Base-by-base conservation (phyloP, 2,797 vertebrate genomes). In the Liasis olivaceus region DNA sequence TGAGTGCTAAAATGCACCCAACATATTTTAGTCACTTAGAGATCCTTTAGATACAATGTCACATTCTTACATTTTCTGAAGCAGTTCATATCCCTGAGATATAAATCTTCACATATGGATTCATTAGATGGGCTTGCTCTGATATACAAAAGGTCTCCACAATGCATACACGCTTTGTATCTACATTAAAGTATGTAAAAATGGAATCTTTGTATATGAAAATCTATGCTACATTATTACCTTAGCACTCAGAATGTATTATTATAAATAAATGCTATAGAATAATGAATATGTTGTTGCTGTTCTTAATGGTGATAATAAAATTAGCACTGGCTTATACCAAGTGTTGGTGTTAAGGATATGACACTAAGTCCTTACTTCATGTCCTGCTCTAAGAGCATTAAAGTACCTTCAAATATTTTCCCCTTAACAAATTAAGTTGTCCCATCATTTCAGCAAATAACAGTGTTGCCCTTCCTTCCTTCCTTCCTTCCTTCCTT, bases 391-490 rank as follows among this genome's bases (percentile, higher is more conserved):
- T 86, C 85, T 85, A 17, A 20, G 51, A 85, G 72, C 88, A 87
- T 86, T 93, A 93, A 94, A 85, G 92, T 17, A 42, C 14, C 69
- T 22, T 60, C 47, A 56, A 87, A 94, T 87, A 31, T 9, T 0
- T 24, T 31, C 84, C 15, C 69, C 56, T 60, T 93, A 85, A n/a
- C n/a, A 60, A 56, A 87, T 87, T 93, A 72, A 91, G 86, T 93
- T 89, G 90, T 93, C 87, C 91, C 92, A 60, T 94, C 89, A 91
- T 86, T 93, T 86, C 26, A 69, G 89, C 93, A 64, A 87, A 89
- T 88, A 90, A 94, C 28, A 69, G 93, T 58, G 11, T 42, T 36
- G 15, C 12, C 92, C 42, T 11, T 66, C 89, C 84, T 59, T 54
- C 69, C 72, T 94, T 36, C 36, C 31, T 66, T 1, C n/a, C 85